A percentile compares a stretch with the other conserved stretches of the same genome.
phyloP scores from a whole-genome alignment of 2,797 vertebrate species.

The Coregonus sp. region DNA sequence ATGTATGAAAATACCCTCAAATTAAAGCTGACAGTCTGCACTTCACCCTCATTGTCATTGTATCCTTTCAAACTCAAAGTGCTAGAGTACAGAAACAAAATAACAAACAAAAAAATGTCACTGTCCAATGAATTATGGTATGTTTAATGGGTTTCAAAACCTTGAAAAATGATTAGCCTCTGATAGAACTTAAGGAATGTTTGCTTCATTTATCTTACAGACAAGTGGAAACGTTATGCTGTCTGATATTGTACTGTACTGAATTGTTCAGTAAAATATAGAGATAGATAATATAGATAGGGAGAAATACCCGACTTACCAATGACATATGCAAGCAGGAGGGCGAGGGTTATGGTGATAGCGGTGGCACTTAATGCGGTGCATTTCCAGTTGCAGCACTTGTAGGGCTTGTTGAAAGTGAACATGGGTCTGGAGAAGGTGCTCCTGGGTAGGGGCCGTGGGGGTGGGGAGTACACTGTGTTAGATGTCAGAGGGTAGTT shows the following conservation, averaged over 20 bases:
- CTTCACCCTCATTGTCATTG: too few relatives aligned
- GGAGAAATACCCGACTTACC: conserved; percentile 76
- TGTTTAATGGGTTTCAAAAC: neutral
- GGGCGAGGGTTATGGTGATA: conserved; percentile 82
- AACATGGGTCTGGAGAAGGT: conserved; percentile 87
- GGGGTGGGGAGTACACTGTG: conserved; percentile 88
- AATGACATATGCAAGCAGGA: conserved; percentile 86
- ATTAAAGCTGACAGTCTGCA: too few relatives aligned
- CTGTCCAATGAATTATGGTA: too few relatives aligned
- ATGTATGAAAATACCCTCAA: too few relatives aligned
- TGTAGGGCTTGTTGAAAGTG: conserved; percentile 88
- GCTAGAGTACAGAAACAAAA: too few relatives aligned
- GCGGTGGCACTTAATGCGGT: conserved; percentile 86
- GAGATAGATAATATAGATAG: conserved; percentile 3
- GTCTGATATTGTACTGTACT: neutral
- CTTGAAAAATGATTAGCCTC: neutral
- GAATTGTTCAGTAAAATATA: neutral
- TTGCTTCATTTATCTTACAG: neutral
- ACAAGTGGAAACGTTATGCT: neutral
- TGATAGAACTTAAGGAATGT: neutral
- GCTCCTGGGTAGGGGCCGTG: conserved; percentile 84
- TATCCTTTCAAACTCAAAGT: too few relatives aligned
- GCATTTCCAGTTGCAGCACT: conserved; percentile 90
- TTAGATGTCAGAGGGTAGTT: conserved; percentile 89
- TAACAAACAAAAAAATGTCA: too few relatives aligned